A percentile compares a stretch with the other conserved stretches of the same genome.
phyloP scores from a whole-genome alignment of 2,113 vertebrate species.

The Neoarius graeffei region DNA sequence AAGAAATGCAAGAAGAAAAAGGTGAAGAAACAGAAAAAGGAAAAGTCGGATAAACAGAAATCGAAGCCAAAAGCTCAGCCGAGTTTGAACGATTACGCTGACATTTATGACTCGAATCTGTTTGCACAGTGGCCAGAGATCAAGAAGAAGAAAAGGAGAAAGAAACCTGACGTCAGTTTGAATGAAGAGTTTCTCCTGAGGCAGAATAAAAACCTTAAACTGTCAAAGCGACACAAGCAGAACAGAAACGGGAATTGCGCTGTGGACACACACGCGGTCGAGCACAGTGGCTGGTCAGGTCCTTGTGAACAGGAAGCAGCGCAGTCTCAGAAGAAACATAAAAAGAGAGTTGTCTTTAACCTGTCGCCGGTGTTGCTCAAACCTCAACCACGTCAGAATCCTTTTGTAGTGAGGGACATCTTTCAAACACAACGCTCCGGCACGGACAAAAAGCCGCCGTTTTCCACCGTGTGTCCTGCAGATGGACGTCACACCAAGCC shows the following conservation, averaged over 20 bases:
- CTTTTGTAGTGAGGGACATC: neutral
- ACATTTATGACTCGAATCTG: neutral
- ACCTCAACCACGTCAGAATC: neutral
- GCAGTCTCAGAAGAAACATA: conserved; percentile 48
- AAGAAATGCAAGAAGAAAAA: conserved; percentile 54
- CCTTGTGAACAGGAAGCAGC: neutral
- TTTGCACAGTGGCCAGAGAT: conserved; percentile 12
- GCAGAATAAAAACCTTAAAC: neutral
- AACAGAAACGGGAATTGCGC: neutral
- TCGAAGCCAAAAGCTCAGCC: neutral
- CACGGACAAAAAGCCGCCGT: neutral
- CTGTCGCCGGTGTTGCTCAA: conserved; percentile 22
- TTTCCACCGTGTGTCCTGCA: neutral
- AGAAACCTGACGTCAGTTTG: neutral
- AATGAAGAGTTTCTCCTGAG: neutral
- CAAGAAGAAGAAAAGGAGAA: conserved; percentile 58
- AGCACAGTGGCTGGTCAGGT: neutral
- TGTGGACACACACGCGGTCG: neutral
- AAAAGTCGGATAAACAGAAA: conserved; percentile 31
- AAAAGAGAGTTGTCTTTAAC: conserved; percentile 68
- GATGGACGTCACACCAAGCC: neutral
- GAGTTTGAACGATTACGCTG: neutral
- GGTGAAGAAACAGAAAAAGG: conserved; percentile 55
- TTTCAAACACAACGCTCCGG: neutral
- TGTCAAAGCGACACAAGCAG: neutral